These are phyloP conservation scores for Chydorus sphaericus DNA, from an alignment of 2,888 invertebrate species.

Conservation along the genomic window DNA sequence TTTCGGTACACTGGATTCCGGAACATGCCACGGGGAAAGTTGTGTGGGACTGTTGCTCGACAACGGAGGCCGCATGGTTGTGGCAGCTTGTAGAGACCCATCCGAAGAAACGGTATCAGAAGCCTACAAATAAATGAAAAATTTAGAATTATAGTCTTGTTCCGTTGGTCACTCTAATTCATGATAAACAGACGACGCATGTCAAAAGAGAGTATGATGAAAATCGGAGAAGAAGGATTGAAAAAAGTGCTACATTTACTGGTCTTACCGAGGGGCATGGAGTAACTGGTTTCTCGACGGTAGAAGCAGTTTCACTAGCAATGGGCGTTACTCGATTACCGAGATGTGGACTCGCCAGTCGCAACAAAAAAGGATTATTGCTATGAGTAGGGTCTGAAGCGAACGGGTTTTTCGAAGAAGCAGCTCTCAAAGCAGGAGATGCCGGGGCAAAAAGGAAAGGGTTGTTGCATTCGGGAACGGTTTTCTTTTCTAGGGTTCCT, in stretches of 20 bases:
- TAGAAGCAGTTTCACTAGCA: neutral
- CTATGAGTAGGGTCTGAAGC: neutral
- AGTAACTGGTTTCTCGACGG: neutral
- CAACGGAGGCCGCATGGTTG: too few species aligned
- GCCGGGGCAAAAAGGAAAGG: neutral
- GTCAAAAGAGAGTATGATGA: neutral
- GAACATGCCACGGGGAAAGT: slow-evolving; percentile 15
- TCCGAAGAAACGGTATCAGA: neutral
- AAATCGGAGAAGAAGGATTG: neutral
- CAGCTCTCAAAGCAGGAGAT: neutral
- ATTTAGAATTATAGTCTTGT: neutral
- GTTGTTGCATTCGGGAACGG: slow-evolving; percentile 15
- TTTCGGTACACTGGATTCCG: slow-evolving; percentile 1
- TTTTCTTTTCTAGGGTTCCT: slow-evolving; percentile 34
- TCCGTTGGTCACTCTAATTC: neutral
- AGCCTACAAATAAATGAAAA: neutral
- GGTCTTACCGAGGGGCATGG: neutral
- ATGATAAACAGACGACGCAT: neutral
- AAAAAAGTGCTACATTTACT: neutral
- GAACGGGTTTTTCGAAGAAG: slow-evolving; percentile 10
- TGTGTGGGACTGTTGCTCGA: slow-evolving; percentile 12
- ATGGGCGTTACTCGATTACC: neutral
- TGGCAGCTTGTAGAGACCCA: too few species aligned
- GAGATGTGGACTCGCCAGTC: slow-evolving; percentile 1
- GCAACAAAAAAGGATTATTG: slow-evolving; percentile 9